These are phyloP conservation scores for Dryobota labecula DNA, from an alignment of 2,888 invertebrate genomes.

Conservation along the genomic window DNA sequence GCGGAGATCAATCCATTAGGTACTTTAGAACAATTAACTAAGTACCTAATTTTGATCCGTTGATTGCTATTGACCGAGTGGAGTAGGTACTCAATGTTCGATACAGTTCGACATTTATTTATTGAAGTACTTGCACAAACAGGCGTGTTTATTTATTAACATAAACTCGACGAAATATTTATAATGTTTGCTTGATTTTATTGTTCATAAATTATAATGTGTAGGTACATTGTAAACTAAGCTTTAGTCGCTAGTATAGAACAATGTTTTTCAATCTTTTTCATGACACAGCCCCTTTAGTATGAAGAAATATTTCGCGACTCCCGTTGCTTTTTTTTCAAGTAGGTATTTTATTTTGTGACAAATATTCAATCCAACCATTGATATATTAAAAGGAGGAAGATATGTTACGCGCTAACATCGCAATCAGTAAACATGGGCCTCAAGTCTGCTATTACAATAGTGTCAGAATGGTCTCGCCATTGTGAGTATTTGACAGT, in stretches of 20 bases:
- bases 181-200: slow-evolving; percentile 11
- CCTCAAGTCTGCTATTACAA: too few relatives aligned
- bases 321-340: too few relatives aligned
- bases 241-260: neutral
- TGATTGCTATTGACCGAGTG: slow-evolving; percentile 24
- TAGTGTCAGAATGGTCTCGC: too few relatives aligned
- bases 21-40: neutral
- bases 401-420: too few relatives aligned
- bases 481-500: too few relatives aligned
- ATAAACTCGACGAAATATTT: neutral
- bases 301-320: too few relatives aligned
- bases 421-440: too few relatives aligned
- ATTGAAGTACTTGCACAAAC: slow-evolving; percentile 4
- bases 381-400: too few relatives aligned
- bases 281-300: too few relatives aligned
- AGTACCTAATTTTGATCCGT: neutral
- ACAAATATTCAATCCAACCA: too few relatives aligned
- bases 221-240: neutral
- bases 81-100: neutral
- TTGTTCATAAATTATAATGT: neutral
- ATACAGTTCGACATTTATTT: slow-evolving; percentile 13
- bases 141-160: slow-evolving; percentile 18
- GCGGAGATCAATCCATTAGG: slow-evolving; percentile 4
- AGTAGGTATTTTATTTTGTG: too few relatives aligned
- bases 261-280: too few relatives aligned